Evolutionary conservation across 1,140 invertebrate genomes (phyloP), one percentile per base, ranked within the genome.

Genomic region (Liolophura sinensis): DNA sequence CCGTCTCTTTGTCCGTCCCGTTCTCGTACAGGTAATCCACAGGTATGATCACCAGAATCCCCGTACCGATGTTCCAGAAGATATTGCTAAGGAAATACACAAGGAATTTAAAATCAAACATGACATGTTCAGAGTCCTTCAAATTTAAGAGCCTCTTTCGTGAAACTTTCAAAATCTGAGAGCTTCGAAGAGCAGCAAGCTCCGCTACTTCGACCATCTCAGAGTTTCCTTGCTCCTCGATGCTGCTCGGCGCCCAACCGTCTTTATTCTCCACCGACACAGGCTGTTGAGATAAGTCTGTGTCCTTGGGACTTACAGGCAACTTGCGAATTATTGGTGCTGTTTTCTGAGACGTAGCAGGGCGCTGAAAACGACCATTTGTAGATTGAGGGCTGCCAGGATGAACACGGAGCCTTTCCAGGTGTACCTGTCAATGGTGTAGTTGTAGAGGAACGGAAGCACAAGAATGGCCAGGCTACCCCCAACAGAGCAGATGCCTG

Each of bases 401-500:
- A 98, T 91, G 18, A 97, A 88, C 18, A 96, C 77, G 0, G 93
- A 90, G 4, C 83, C 81, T 67, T 90, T 88, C 95, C 94, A 97
- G 1, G 89, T 90, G 48, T 87, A 88, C 0, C 81, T 71, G 0
- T 88, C 78, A n/a, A 93, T 88, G 1, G 96, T 84, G 1, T 78
- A 69, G 25, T 86, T 85, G 16, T 89, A 89, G 27, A 96, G 78
- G 11, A 77, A 75, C 9, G 22, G 92, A 90, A 65, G 92, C 0
- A 93, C 78, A 76, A 95, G 92, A 1, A 91, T 92, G 0, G 89
- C 89, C 27, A 96, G 92, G 20, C 96, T 95, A 1, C 94, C 96
- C 14, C 96, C 96, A 78, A 93, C 95, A 1, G 96, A 96, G 0
- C 92, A 92, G 51, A 97, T 90, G 15, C 94, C 94, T 1, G 93